phyloP scores from a whole-genome alignment of 30 jellyfish, hydroid and myxozoan species.

The Chironex yamaguchii region DNA sequence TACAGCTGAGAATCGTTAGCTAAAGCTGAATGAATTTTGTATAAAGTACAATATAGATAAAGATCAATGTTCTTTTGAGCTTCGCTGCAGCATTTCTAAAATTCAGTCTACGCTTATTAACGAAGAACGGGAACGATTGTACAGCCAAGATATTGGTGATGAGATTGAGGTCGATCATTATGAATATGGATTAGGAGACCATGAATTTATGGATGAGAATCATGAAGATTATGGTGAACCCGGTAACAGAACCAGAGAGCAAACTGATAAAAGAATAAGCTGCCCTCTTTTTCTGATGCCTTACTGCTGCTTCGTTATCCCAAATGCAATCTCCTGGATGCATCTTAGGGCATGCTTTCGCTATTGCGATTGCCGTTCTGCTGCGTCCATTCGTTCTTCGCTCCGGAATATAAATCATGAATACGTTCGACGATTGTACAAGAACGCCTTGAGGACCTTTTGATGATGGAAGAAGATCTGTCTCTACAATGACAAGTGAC shows the following conservation, averaged over 20 bases:
- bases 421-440: slow-evolving; percentile 29
- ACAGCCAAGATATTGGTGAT: background rate
- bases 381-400: background rate
- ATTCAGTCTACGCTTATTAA: background rate
- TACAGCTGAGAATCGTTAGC: background rate
- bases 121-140: too few relatives aligned
- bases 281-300: slow-evolving; percentile 23
- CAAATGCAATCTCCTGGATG: slow-evolving; percentile 19
- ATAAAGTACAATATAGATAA: slow-evolving; percentile 5
- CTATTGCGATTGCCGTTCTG: slow-evolving; percentile 31
- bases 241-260: background rate
- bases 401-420: background rate
- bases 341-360: slow-evolving; percentile 5
- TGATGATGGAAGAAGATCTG: slow-evolving; percentile 11
- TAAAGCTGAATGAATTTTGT: slow-evolving; percentile 8
- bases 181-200: background rate
- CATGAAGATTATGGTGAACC: slow-evolving; percentile 6
- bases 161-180: slow-evolving; percentile 23
- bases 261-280: background rate
- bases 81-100: background rate
- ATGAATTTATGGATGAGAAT: background rate
- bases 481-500: background rate
- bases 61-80: slow-evolving; percentile 25
- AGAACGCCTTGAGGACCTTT: slow-evolving; percentile 26
- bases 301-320: slow-evolving; percentile 10